phyloP scores from a whole-genome alignment of 92 coral and sea anemone species.

The Nematostella vectensis region DNA sequence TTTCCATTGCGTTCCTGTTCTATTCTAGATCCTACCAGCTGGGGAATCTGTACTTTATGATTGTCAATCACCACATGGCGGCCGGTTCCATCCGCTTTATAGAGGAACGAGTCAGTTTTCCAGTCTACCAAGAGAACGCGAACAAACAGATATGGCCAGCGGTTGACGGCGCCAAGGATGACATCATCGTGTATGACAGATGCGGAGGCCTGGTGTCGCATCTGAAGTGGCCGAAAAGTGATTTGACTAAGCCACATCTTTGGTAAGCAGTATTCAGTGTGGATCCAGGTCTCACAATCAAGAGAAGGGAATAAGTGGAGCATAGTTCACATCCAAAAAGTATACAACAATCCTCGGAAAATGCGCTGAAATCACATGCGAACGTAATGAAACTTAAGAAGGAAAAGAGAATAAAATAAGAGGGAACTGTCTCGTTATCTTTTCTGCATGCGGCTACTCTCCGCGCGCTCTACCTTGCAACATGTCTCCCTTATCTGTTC shows the following conservation, averaged over 20 bases:
- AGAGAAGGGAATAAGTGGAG: too few species aligned
- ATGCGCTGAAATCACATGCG: too few species aligned
- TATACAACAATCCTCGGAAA: too few species aligned
- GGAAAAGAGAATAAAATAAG: too few species aligned
- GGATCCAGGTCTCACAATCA: too few species aligned
- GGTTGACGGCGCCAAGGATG: slow-evolving; percentile 51
- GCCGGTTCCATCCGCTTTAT: slow-evolving; percentile 19
- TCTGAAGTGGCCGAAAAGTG: slow-evolving; percentile 42
- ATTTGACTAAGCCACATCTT: slow-evolving; percentile 11
- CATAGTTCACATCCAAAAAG: too few species aligned
- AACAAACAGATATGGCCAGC: slow-evolving; percentile 20
- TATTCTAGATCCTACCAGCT: not conserved
- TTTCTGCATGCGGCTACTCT: too few species aligned
- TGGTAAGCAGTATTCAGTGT: slow-evolving; percentile 4
- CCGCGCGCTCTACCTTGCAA: too few species aligned
- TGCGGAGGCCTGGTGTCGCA: slow-evolving; percentile 65
- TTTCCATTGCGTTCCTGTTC: too few species aligned
- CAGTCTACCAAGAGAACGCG: slow-evolving; percentile 56
- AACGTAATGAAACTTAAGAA: too few species aligned
- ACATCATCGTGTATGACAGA: slow-evolving; percentile 57
- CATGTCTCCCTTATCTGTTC: too few species aligned
- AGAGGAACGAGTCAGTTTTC: slow-evolving; percentile 27
- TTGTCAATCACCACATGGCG: slow-evolving; percentile 41
- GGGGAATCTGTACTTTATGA: slow-evolving; percentile 37
- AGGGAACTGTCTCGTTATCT: too few species aligned